These are phyloP conservation scores for Argyra leucocephala DNA, from an alignment of 2,888 invertebrate species.

Conservation along the genomic window DNA sequence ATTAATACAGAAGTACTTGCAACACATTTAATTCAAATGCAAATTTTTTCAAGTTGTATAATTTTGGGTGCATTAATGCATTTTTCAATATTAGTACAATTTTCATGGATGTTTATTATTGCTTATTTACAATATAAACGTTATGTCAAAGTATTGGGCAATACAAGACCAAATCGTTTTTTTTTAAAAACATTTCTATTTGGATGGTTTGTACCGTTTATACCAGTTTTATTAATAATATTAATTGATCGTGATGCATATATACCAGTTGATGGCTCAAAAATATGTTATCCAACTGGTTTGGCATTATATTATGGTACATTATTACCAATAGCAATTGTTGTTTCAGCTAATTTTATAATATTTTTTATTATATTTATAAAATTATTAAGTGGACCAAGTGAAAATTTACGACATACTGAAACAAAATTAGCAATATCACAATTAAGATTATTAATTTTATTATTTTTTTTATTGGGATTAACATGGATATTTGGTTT, in stretches of 20 bases:
- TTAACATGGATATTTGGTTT: constrained; percentile 55
- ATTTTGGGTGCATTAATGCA: constrained; percentile 54
- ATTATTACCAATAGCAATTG: constrained; percentile 47
- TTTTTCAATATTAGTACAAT: constrained; percentile 57
- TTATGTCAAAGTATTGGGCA: constrained; percentile 56
- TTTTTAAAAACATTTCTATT: constrained; percentile 52
- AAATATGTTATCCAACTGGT: constrained; percentile 50
- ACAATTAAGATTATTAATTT: constrained; percentile 49
- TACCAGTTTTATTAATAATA: constrained; percentile 48
- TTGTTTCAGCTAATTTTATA: constrained; percentile 47
- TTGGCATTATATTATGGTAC: constrained; percentile 46
- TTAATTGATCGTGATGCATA: constrained; percentile 46
- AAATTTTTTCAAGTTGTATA: constrained; percentile 45
- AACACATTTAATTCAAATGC: constrained; percentile 31
- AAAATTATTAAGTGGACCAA: constrained; percentile 46
- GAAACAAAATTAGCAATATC: constrained; percentile 36
- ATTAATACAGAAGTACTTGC: constrained; percentile 35
- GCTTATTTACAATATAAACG: constrained; percentile 58
- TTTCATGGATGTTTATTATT: constrained; percentile 64
- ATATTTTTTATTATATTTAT: constrained; percentile 50
- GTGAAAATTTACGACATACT: constrained; percentile 45
- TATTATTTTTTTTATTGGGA: constrained; percentile 53
- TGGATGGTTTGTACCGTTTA: constrained; percentile 54
- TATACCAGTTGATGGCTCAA: constrained; percentile 35
- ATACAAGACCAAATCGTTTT: constrained; percentile 49